Conservation (phyloP, 2,888 invertebrate species). For the Oegoconia quadripuncta region DNA sequence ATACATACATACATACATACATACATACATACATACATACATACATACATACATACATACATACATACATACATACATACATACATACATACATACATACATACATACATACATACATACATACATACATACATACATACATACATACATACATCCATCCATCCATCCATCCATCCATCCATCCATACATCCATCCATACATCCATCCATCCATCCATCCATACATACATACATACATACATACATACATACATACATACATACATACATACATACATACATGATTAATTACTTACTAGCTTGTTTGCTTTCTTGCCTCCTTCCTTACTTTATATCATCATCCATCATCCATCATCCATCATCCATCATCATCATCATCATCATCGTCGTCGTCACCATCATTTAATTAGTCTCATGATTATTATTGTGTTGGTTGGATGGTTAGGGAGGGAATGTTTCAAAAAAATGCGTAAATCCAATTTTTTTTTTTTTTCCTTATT, state of each 20-base stretch:
- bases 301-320: too few relatives aligned
- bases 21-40: constrained; percentile 2
- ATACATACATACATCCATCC: not conserved
- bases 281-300: too few relatives aligned
- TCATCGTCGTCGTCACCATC: too few relatives aligned
- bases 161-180: not conserved
- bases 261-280: too few relatives aligned
- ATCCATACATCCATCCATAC: not conserved
- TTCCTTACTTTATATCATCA: too few relatives aligned
- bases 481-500: too few relatives aligned
- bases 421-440: too few relatives aligned
- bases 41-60: constrained; percentile 2
- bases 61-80: not conserved
- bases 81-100: not conserved
- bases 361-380: too few relatives aligned
- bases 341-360: too few relatives aligned
- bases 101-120: constrained; percentile 1
- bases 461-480: too few relatives aligned
- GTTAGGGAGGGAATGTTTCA: too few relatives aligned
- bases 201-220: not conserved
- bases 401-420: too few relatives aligned
- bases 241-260: not conserved
- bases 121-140: constrained; percentile 8
- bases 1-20: constrained; percentile 1
- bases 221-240: not conserved